Conservation (phyloP, 2,797 vertebrate genomes). For the Urosaurus nigricauda region DNA sequence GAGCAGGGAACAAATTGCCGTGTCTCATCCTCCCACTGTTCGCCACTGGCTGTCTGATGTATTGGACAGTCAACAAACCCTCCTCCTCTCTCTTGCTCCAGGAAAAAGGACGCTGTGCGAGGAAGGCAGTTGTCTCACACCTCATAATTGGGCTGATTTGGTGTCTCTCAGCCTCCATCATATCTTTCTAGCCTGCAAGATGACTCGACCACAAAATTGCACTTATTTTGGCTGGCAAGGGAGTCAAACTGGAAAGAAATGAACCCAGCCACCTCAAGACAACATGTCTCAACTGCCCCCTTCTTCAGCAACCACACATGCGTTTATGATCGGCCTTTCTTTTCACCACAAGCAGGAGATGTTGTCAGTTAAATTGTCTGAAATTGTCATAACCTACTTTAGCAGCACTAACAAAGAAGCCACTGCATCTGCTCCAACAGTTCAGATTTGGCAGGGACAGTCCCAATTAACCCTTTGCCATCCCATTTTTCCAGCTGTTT, state of each 20-base stretch:
- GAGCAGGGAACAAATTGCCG: not conserved
- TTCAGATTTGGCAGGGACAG: not conserved
- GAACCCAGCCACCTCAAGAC: not conserved
- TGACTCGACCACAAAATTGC: not conserved
- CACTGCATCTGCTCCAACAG: not conserved
- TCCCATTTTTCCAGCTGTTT: too few relatives aligned
- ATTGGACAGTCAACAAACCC: not conserved
- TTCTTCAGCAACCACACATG: not conserved
- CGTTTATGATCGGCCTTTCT: not conserved
- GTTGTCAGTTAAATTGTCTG: not conserved
- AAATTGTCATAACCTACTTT: not conserved
- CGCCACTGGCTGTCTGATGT: too few relatives aligned
- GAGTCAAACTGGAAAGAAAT: slow-evolving; percentile 49
- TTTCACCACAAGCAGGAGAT: not conserved
- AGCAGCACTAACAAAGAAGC: not conserved
- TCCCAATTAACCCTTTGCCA: too few relatives aligned
- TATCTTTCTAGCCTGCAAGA: slow-evolving; percentile 22
- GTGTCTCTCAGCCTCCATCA: slow-evolving; percentile 24
- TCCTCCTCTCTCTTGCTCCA: not conserved
- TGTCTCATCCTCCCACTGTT: not conserved
- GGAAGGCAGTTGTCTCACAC: slow-evolving; percentile 47
- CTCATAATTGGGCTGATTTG: slow-evolving; percentile 44
- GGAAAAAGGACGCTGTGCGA: slow-evolving; percentile 15
- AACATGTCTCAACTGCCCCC: not conserved
- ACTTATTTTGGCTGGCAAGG: slow-evolving; percentile 29